Evolutionary conservation across 2,113 vertebrate genomes (phyloP).

Genomic region (Halichoeres trimaculatus): DNA sequence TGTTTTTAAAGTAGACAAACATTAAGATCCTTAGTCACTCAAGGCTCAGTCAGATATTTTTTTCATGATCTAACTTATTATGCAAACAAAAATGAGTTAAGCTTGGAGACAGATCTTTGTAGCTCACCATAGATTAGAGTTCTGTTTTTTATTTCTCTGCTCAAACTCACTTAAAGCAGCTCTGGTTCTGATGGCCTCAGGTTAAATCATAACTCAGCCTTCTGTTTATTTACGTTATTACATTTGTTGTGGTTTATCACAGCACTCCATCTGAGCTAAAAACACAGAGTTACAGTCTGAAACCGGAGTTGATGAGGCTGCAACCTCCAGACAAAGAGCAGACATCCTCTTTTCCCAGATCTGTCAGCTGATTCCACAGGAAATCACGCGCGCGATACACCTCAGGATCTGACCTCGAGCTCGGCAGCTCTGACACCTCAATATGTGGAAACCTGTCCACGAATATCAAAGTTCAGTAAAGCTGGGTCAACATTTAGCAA

Average conservation of each 20-base stretch:
- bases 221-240: background rate
- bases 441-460: background rate
- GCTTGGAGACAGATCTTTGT: background rate
- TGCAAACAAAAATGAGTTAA: background rate
- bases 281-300: background rate
- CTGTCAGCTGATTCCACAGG: conserved; percentile 25
- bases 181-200: background rate
- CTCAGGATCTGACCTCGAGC: background rate
- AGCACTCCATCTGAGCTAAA: background rate
- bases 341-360: too few species aligned
- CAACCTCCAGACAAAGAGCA: too few species aligned
- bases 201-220: background rate
- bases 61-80: too few species aligned
- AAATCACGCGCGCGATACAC: background rate
- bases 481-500: too few species aligned
- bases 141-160: background rate
- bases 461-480: too few species aligned
- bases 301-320: background rate
- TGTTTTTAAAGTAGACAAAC: too few species aligned
- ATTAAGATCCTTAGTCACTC: too few species aligned
- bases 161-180: background rate
- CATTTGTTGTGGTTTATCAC: background rate
- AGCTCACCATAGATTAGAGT: background rate
- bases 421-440: background rate
- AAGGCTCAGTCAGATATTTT: too few species aligned